Evolutionary conservation across 2,888 invertebrate species (phyloP).

Genomic region (Bruchidius siliquastri): DNA sequence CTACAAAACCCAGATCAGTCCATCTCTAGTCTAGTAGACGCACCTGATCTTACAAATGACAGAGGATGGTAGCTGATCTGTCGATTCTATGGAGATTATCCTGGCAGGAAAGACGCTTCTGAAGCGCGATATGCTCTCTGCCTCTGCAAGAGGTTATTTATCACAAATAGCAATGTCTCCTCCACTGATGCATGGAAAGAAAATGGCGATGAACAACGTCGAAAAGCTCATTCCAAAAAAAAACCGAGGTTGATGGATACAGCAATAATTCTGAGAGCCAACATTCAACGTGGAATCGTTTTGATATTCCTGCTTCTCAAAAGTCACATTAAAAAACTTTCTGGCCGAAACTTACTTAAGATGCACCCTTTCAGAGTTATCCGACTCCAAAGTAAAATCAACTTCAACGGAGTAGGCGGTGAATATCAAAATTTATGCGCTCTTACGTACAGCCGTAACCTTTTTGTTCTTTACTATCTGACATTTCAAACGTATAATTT

Average conservation of each 20-base stretch:
- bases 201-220: too few relatives aligned
- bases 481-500: neutral
- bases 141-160: too few relatives aligned
- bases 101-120: too few relatives aligned
- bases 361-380: neutral
- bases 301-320: neutral
- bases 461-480: neutral
- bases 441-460: neutral
- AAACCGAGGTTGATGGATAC: neutral
- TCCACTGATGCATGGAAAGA: too few relatives aligned
- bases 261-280: neutral
- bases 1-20: too few relatives aligned
- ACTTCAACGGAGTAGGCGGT: neutral
- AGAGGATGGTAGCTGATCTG: too few relatives aligned
- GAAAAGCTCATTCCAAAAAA: too few relatives aligned
- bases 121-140: too few relatives aligned
- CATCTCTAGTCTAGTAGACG: too few relatives aligned
- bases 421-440: neutral
- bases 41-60: too few relatives aligned
- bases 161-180: too few relatives aligned
- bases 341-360: neutral
- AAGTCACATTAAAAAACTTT: neutral
- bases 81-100: too few relatives aligned
- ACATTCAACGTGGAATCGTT: neutral
- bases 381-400: neutral